These are phyloP conservation scores for Ennomos fuscantarius DNA, from an alignment of 2,888 invertebrate genomes.

Conservation along the genomic window DNA sequence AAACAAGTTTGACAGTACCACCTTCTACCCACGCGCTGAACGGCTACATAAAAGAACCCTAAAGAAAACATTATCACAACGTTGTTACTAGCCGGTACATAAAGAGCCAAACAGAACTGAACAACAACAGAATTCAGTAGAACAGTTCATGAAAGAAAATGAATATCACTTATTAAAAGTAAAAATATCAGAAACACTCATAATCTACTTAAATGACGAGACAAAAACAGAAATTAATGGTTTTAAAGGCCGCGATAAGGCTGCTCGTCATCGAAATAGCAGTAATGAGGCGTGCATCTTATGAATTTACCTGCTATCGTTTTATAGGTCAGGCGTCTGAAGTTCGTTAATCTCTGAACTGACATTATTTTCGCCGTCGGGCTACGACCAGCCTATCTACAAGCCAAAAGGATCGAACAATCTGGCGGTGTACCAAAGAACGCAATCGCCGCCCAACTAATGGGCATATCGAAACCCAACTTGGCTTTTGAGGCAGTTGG, in stretches of 20 bases:
- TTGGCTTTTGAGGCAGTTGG: slow-evolving; percentile 70
- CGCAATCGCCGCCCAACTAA: slow-evolving; percentile 77
- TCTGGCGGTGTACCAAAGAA: slow-evolving; percentile 84
- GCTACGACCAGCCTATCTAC: slow-evolving; percentile 75
- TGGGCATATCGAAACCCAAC: slow-evolving; percentile 79
- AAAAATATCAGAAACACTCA: slow-evolving; percentile 5
- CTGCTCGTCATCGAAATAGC: slow-evolving; percentile 31
- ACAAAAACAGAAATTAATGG: slow-evolving; percentile 8
- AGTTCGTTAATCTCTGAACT: slow-evolving; percentile 84
- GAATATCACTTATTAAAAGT: not conserved
- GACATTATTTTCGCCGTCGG: slow-evolving; percentile 79
- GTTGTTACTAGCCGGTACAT: slow-evolving; percentile 26
- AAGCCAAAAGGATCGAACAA: slow-evolving; percentile 83
- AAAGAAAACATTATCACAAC: slow-evolving; percentile 54
- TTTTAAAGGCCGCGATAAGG: slow-evolving; percentile 19
- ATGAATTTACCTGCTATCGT: slow-evolving; percentile 59
- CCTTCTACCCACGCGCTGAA: slow-evolving; percentile 62
- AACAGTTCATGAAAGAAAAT: slow-evolving; percentile 1
- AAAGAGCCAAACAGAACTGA: slow-evolving; percentile 32
- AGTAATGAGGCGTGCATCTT: slow-evolving; percentile 41
- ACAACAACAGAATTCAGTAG: slow-evolving; percentile 26
- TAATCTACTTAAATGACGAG: slow-evolving; percentile 12
- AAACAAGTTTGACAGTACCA: slow-evolving; percentile 75
- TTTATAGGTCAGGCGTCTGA: slow-evolving; percentile 81
- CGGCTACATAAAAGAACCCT: slow-evolving; percentile 55